Evolutionary conservation across 2,797 vertebrate species (phyloP).

Genomic region (Capromys pilorides): DNA sequence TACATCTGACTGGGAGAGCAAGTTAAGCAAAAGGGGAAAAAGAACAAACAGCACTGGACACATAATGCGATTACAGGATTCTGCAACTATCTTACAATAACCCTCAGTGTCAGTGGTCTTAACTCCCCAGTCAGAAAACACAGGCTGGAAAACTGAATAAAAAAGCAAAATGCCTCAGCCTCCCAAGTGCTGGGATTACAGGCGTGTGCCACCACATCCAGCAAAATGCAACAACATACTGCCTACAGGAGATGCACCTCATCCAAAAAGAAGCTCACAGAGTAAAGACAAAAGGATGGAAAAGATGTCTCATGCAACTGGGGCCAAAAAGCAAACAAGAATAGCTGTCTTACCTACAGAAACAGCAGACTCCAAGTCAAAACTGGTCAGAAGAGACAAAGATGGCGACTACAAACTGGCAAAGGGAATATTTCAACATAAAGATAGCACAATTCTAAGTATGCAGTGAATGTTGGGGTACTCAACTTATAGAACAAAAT

Average conservation of each 20-base stretch:
- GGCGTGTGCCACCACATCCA: not conserved
- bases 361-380: no score
- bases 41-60: not conserved
- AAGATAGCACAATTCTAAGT: no score
- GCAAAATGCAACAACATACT: not conserved
- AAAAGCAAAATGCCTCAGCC: not conserved
- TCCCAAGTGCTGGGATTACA: no score
- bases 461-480: no score
- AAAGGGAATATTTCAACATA: no score
- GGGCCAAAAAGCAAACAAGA: not conserved
- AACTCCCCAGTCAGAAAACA: not conserved
- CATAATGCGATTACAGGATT: not conserved
- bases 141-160: not conserved
- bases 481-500: no score
- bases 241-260: not conserved
- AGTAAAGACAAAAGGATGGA: not conserved
- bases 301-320: not conserved
- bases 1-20: not conserved
- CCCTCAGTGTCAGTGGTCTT: not conserved
- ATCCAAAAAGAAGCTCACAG: not conserved
- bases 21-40: not conserved
- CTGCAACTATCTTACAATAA: not conserved
- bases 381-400: no score
- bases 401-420: no score
- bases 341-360: no score